Evolutionary conservation across 2,888 invertebrate species (phyloP).

Genomic region (Ecdyonurus torrentis): DNA sequence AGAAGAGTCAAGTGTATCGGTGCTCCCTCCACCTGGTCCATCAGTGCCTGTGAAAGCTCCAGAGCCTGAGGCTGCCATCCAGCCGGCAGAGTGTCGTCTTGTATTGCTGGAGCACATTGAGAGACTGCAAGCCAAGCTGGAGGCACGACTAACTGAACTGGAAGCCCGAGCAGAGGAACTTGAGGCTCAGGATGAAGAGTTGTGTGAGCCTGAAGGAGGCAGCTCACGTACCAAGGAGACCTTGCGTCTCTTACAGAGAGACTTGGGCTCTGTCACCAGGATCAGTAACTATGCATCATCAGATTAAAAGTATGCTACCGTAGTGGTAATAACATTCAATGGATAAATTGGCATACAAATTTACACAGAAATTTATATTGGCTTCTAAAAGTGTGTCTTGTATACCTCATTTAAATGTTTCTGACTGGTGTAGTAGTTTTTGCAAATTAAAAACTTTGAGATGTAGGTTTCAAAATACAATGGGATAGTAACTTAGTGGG

Average conservation of each 20-base stretch:
- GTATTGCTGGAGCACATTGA: slow-evolving; percentile 61
- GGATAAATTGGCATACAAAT: no score
- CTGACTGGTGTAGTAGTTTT: no score
- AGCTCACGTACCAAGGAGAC: slow-evolving; percentile 52
- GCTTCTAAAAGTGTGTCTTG: no score
- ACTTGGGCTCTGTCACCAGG: slow-evolving; percentile 50
- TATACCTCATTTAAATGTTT: no score
- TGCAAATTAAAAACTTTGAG: no score
- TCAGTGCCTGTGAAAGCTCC: slow-evolving; percentile 34
- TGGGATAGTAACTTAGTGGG: no score
- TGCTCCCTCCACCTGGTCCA: no score
- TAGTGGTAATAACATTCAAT: no score
- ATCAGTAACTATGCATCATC: slow-evolving; percentile 20
- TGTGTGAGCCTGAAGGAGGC: slow-evolving; percentile 27
- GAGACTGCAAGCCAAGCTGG: slow-evolving; percentile 53
- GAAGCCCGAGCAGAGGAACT: slow-evolving; percentile 57
- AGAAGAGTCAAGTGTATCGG: neutral
- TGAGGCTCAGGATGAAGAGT: slow-evolving; percentile 22
- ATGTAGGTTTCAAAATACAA: no score
- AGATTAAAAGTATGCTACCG: neutral
- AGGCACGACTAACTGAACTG: slow-evolving; percentile 51
- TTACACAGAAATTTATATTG: no score
- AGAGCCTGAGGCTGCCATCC: slow-evolving; percentile 67
- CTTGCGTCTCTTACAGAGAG: slow-evolving; percentile 53
- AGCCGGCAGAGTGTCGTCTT: slow-evolving; percentile 57